A percentile compares a stretch with the other conserved stretches of the same genome.
Evolutionary conservation across 2,888 invertebrate genomes (phyloP).

Genomic region (Eretmocerus hayati): DNA sequence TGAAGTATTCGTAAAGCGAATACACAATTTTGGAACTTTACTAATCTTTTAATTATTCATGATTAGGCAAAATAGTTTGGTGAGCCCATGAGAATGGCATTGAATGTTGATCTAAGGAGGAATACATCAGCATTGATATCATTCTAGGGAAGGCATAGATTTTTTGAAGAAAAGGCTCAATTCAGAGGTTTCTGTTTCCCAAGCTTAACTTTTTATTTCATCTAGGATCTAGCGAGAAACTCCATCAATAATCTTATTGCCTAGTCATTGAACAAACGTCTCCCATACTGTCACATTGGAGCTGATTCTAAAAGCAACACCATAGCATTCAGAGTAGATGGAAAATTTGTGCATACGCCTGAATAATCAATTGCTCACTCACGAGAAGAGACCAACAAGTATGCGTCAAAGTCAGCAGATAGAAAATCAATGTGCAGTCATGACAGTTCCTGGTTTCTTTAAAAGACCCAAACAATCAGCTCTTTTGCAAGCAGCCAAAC

Average conservation of each 20-base stretch:
- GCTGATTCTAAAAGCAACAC: conserved; percentile 73
- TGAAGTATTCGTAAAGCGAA: background rate
- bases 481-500: conserved; percentile 77
- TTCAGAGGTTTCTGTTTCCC: conserved; percentile 83
- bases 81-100: conserved; percentile 98
- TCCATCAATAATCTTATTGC: conserved; percentile 86
- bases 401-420: conserved; percentile 78
- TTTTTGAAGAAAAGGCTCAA: conserved; percentile 91
- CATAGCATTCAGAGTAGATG: conserved; percentile 76
- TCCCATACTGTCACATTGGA: conserved; percentile 84
- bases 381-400: conserved; percentile 80
- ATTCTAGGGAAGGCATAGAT: conserved; percentile 80
- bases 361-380: conserved; percentile 94
- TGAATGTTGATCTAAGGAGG: conserved; percentile 95
- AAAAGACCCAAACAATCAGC: conserved; percentile 92
- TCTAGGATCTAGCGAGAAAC: conserved; percentile 89
- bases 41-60: no score
- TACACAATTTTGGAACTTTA: no score
- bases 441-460: conserved; percentile 94
- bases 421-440: conserved; percentile 84
- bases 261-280: conserved; percentile 66
- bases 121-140: conserved; percentile 90
- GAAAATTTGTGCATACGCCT: conserved; percentile 67
- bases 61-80: conserved; percentile 63
- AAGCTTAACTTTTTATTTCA: conserved; percentile 76